Conservation (phyloP, 2,888 invertebrate genomes). For the Sycophila texana region DNA sequence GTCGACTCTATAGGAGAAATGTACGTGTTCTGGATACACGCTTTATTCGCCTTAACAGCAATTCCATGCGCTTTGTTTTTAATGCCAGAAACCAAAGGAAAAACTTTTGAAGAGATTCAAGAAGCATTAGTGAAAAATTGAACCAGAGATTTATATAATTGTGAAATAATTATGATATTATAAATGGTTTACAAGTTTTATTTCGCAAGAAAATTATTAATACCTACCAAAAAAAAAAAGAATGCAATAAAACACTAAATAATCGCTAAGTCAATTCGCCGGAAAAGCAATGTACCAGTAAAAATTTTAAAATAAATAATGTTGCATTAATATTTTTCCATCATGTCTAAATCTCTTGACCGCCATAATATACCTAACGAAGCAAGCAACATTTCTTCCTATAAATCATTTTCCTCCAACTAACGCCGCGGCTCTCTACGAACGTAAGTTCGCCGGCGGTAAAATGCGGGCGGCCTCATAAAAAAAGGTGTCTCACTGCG, state of each 20-base stretch:
- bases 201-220: too few relatives aligned
- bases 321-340: too few relatives aligned
- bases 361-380: too few relatives aligned
- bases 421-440: not conserved
- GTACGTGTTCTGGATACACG: constrained; percentile 43
- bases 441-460: not conserved
- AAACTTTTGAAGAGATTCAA: constrained; percentile 69
- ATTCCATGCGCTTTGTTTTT: constrained; percentile 16
- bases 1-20: constrained; percentile 51
- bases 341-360: too few relatives aligned
- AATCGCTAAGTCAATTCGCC: too few relatives aligned
- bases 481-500: not conserved
- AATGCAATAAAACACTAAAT: too few relatives aligned
- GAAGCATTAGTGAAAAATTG: constrained; percentile 27
- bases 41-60: not conserved
- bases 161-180: too few relatives aligned
- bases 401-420: not conserved
- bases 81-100: constrained; percentile 71
- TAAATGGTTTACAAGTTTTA: too few relatives aligned
- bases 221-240: too few relatives aligned
- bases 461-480: not conserved
- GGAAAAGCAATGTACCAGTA: too few relatives aligned
- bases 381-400: not conserved
- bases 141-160: too few relatives aligned
- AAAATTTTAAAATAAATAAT: too few relatives aligned